Percentiles rank a stretch among this genome's conserved stretches.
These are phyloP conservation scores for Galaxias olidus DNA, from an alignment of 2,797 vertebrate genomes.

Conservation along the genomic window DNA sequence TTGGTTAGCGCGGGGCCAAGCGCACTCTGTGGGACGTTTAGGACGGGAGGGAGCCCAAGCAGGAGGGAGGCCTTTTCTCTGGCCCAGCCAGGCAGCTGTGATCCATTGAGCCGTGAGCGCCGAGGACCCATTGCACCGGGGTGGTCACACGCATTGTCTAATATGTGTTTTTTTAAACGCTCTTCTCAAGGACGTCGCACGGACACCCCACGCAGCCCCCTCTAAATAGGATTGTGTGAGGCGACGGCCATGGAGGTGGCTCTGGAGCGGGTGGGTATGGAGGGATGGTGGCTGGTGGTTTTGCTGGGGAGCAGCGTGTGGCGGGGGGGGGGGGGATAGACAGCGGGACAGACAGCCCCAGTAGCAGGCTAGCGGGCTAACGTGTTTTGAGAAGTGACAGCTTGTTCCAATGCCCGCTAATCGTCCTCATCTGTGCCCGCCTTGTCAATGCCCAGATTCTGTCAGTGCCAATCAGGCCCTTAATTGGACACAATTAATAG, in stretches of 20 bases:
- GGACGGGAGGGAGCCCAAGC: conserved; percentile 24
- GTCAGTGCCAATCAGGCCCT: conserved; percentile 89
- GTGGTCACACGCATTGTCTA: conserved; percentile 22
- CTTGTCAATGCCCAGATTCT: conserved; percentile 90
- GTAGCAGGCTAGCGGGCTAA: conserved; percentile 59
- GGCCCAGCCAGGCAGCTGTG: conserved; percentile 53
- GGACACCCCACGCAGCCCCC: too few relatives aligned
- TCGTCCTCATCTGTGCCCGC: conserved; percentile 83
- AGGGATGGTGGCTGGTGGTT: not conserved
- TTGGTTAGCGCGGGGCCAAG: conserved; percentile 67
- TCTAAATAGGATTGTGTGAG: too few relatives aligned
- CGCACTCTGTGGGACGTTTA: conserved; percentile 62
- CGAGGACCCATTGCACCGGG: conserved; percentile 16
- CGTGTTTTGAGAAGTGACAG: conserved; percentile 85
- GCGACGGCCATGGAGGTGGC: too few relatives aligned
- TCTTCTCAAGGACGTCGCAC: conserved; percentile 2
- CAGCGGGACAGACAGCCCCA: conserved; percentile 12
- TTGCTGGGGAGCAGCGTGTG: conserved; percentile 1
- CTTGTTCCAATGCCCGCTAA: conserved; percentile 87
- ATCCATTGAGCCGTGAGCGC: conserved; percentile 34
- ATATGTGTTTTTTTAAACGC: conserved; percentile 25
- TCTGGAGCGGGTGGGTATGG: too few relatives aligned
- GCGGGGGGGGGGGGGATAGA: not conserved
- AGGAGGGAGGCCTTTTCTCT: conserved; percentile 20
- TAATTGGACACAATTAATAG: conserved; percentile 87